Evolutionary conservation across 1,140 invertebrate species (phyloP).

Genomic region (Bombus waltoni): DNA sequence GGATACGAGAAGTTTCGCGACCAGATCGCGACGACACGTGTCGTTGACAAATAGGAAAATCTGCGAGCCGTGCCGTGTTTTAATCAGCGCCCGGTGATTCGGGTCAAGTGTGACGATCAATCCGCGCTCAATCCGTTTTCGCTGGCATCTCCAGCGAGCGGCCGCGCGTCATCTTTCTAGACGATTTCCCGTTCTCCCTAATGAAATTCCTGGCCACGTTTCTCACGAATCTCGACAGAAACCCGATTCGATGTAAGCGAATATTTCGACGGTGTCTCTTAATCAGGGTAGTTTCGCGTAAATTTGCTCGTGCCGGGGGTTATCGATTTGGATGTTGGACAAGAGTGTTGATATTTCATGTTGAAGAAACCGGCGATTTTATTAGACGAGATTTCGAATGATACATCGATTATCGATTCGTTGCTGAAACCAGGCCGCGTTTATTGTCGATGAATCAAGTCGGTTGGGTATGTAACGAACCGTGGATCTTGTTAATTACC

Average conservation of each 20-base stretch:
- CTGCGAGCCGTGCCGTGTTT: slow-evolving; percentile 42
- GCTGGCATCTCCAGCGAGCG: not conserved
- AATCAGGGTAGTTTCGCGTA: not conserved
- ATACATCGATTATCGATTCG: slow-evolving; percentile 2
- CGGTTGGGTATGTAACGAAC: slow-evolving; percentile 40
- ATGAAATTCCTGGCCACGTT: slow-evolving; percentile 39
- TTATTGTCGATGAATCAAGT: slow-evolving; percentile 43
- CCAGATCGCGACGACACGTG: slow-evolving; percentile 49
- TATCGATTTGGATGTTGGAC: not conserved
- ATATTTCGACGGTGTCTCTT: no score
- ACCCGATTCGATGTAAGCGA: not conserved
- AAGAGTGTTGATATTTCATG: not conserved
- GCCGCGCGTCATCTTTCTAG: slow-evolving; percentile 7
- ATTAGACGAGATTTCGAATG: not conserved
- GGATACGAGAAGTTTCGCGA: not conserved
- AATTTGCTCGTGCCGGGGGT: not conserved
- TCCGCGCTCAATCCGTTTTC: slow-evolving; percentile 58
- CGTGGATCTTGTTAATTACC: slow-evolving; percentile 16
- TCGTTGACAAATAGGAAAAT: slow-evolving; percentile 64
- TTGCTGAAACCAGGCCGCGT: not conserved
- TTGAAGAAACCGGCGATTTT: not conserved
- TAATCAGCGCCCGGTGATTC: slow-evolving; percentile 55
- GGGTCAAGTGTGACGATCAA: slow-evolving; percentile 61
- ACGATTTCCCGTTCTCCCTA: not conserved
- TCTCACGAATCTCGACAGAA: not conserved